These are phyloP conservation scores for Amaurobius ferox DNA, from an alignment of 2,888 invertebrate species.

Conservation along the genomic window DNA sequence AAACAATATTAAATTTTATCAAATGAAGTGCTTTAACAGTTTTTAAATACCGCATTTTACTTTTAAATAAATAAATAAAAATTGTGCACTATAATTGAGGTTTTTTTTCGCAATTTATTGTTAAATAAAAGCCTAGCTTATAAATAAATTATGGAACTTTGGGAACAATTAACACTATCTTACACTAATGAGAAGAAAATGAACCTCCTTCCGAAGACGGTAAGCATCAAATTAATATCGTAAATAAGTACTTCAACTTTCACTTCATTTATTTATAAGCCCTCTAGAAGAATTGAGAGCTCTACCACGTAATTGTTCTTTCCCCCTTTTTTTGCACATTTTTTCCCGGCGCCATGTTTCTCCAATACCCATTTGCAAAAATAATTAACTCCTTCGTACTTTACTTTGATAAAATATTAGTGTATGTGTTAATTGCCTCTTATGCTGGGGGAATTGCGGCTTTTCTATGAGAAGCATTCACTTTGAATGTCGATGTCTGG, in stretches of 20 bases:
- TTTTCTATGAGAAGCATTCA: background rate
- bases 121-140: background rate
- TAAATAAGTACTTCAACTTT: background rate
- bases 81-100: too few relatives aligned
- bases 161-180: background rate
- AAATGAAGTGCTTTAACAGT: too few relatives aligned
- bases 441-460: background rate
- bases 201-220: background rate
- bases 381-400: background rate
- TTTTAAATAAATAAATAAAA: too few relatives aligned
- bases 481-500: too few relatives aligned
- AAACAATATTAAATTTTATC: too few relatives aligned
- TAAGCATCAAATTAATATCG: background rate
- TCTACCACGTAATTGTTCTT: background rate
- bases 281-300: background rate
- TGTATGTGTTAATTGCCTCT: background rate
- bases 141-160: background rate
- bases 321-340: background rate
- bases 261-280: background rate
- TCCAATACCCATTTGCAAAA: constrained; percentile 10
- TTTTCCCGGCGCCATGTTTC: background rate
- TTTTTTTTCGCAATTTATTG: too few relatives aligned
- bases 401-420: background rate
- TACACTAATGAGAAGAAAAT: background rate
- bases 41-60: too few relatives aligned